Base-by-base conservation (phyloP, 2,888 invertebrate genomes). In the Lasius fuliginosus region DNA sequence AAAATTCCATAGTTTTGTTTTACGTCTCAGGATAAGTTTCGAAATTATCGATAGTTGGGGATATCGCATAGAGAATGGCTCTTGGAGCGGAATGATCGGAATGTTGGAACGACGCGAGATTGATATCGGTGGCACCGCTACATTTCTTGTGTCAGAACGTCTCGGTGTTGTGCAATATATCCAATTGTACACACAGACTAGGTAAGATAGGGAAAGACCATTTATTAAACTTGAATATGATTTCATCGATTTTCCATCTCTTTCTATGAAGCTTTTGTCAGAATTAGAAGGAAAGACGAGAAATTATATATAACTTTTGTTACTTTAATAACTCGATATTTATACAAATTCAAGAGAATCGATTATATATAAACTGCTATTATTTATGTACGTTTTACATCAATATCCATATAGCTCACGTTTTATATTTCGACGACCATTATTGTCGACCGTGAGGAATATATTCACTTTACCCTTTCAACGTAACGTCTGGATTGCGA, bases 381-480 rank as follows among this genome's bases (percentile, higher is more conserved):
- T n/a, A 27, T 27, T 46, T 49, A 69, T 56, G n/a, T 53, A 53
- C 8, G 18, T 53, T 53, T 49, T 49, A 49, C 1, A 46, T 46
- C 15, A 18, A 42, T 53, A 27, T 40, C 8, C 53, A 42, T 30
- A 3, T 83, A 93, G 94, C 5, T 86, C 97, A 0, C 96, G 96
- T 90, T 97, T 97, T 92, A 96, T 97, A 30, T 97, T 97, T 92
- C 96, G 96, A 73, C 96, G 97, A 92, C 97, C 97, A 1, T 96
- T 97, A 91, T 93, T 97, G 6, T 97, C 97, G 0, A 97, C 97
- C 86, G 96, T 97, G 60, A 96, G 96, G 88, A 97, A 97, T 92
- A 96, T 97, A 65, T 97, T 97, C 92, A 94, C 96, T 1, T 94
- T 97, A 40, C 97, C 97, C 0, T 97, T 97, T 92, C 95, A 96